Evolutionary conservation across 1,140 invertebrate genomes (phyloP), one percentile per base, ranked within the genome.

Genomic region (Microplitis demolitor): DNA sequence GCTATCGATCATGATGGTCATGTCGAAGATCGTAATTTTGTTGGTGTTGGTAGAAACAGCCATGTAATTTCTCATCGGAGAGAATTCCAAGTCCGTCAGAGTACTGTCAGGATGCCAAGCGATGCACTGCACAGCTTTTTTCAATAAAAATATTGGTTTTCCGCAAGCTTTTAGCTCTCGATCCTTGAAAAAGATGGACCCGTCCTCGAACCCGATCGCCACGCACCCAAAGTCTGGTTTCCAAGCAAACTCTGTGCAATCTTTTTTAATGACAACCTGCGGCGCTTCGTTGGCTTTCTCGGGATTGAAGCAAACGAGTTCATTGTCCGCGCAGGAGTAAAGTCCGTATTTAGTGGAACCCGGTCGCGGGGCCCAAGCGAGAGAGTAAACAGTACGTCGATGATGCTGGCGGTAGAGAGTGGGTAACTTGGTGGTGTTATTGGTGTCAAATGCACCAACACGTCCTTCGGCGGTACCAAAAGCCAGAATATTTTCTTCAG

Each of bases 401-500:
- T 87, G 85, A 79, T 87, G 87, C 34, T 87, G 83, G 39, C 76
- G 82, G 33, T 78, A 85, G 14, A 88, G 76, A 72, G 64, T 74
- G 4, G 88, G 84, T 34, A 76, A 71, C 79, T 84, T 85, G 70
- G 84, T 86, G 31, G 63, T 76, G 4, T 75, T 68, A 76, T 80
- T 82, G 3, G 85, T 83, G 74, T 91, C 88, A 69, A 90, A 82
- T 1, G 90, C 64, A 34, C 90, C 90, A 53, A 92, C 84, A 83
- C 91, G 78, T 8, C 94, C 93, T 84, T 95, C 94, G 16, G 89
- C 90, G 60, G 94, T 95, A 13, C 90, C 92, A 85, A 91, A 96
- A 3, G 93, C 94, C 16, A 96, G 79, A 5, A 90, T 70, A 74
- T 90, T 90, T 85, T 96, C 95, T 75, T 89, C 90, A 8, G 85